Percentiles rank a stretch among this genome's conserved stretches.
Evolutionary conservation across 2,113 vertebrate genomes (phyloP).

Genomic region (Syrrhaptes paradoxus): DNA sequence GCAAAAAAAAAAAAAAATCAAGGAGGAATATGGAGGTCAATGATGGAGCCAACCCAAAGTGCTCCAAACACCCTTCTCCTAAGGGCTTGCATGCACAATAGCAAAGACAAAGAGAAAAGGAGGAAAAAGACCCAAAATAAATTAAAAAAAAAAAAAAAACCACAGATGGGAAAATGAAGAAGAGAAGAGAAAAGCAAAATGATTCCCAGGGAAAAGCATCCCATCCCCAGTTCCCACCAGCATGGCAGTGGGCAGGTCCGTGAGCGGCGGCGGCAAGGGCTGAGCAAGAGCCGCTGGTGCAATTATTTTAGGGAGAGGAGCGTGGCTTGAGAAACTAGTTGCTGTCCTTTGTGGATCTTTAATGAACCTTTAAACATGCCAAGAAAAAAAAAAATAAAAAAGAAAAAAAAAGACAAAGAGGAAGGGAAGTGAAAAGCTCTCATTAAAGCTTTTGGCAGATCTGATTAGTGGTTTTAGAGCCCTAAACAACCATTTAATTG

Average conservation of each 20-base stretch:
- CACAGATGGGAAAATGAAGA: accelerated
- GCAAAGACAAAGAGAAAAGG: neutral
- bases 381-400: neutral
- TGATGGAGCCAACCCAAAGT: accelerated
- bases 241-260: neutral
- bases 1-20: neutral
- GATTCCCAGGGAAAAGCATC: neutral
- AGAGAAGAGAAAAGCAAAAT: neutral
- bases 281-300: neutral
- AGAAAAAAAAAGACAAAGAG: neutral
- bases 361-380: constrained; percentile 53
- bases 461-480: constrained; percentile 54
- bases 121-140: neutral
- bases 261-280: neutral
- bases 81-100: accelerated
- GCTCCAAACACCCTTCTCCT: neutral
- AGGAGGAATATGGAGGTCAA: neutral
- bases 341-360: constrained; percentile 12
- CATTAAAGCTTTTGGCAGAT: constrained; percentile 66
- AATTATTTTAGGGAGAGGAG: neutral
- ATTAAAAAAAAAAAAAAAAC: neutral
- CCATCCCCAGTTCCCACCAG: neutral
- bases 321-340: neutral
- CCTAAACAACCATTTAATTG: constrained; percentile 45
- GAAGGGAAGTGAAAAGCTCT: constrained; percentile 45